These are phyloP conservation scores for Villa cingulata DNA, from an alignment of 2,888 invertebrate species.

Conservation along the genomic window DNA sequence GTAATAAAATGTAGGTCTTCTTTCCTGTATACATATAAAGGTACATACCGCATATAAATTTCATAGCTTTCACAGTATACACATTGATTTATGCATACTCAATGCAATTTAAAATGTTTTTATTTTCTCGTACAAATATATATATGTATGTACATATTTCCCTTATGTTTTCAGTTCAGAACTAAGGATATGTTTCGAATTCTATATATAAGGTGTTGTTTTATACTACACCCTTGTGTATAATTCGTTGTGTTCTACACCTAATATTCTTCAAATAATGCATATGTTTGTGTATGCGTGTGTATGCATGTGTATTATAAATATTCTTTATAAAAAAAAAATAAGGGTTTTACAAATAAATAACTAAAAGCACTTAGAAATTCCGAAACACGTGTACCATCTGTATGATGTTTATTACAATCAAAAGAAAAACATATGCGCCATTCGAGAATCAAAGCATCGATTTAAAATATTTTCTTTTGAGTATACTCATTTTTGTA, in stretches of 20 bases:
- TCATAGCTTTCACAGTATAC: no score
- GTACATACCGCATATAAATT: no score
- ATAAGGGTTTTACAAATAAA: constrained; percentile 13
- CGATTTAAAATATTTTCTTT: not conserved
- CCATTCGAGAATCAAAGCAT: constrained; percentile 11
- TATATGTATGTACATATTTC: no score
- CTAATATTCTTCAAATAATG: constrained; percentile 8
- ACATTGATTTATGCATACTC: no score
- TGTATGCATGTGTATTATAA: not conserved
- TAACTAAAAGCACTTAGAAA: constrained; percentile 15
- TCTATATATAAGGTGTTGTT: not conserved
- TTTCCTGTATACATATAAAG: no score
- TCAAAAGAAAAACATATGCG: constrained; percentile 16
- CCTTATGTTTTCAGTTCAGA: not conserved
- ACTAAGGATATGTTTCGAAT: not conserved
- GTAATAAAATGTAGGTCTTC: no score
- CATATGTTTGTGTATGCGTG: constrained; percentile 2
- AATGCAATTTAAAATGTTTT: no score
- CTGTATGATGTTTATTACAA: constrained; percentile 13
- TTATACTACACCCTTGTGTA: constrained; percentile 16
- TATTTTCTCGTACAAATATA: no score
- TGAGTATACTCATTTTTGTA: not conserved
- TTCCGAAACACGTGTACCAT: constrained; percentile 13
- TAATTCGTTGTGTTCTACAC: constrained; percentile 13
- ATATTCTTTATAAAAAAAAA: not conserved